Base-by-base conservation (phyloP, 2,888 invertebrate species). In the Andrena trimmerana region DNA sequence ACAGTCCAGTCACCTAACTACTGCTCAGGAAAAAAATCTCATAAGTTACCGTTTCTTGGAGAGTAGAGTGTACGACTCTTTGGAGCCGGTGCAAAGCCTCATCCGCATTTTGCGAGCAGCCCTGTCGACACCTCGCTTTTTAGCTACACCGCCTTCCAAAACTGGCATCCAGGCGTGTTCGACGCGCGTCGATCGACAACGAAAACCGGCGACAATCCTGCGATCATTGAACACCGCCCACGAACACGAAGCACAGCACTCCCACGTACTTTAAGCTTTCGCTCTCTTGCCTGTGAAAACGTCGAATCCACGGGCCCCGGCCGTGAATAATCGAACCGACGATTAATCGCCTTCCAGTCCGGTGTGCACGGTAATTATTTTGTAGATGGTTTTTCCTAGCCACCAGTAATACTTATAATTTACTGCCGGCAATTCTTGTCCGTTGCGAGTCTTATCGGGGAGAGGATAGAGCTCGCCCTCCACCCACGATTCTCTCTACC, bases 41-140 rank as follows among this genome's bases (percentile, higher is more conserved):
- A 42, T 2, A 0, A 66, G 4, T 90, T 93, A 94, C 94, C 94
- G 92, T 91, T 94, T 94, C 84, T 93, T 94, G n/a, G 93, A 91
- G 50, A 93, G 93, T 59, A 94, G 91, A 63, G 93, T 92, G 84
- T 94, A 94, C 4, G 94, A 94, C 91, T 94, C 94, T 90, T 94
- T 94, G 85, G 94, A 93, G 82, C 92, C 91, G 85, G 90, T 92
- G 89, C 94, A 93, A 24, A 94, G 91, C 77, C 94, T 89, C 93
- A 94, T 93, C 77, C 94, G 92, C 94, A 94, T 93, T 82, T 91
- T 93, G 82, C 90, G 89, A 62, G 86, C 90, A 52, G 88, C 74
- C 70, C 91, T 89, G 57, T 89, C 87, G 83, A 88, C 89, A 66
- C 90, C 90, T 66, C 91, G 89, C 83, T 89, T 92, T 89, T 92